Conservation (phyloP, 2,797 vertebrate species). For the Lophius americanus region DNA sequence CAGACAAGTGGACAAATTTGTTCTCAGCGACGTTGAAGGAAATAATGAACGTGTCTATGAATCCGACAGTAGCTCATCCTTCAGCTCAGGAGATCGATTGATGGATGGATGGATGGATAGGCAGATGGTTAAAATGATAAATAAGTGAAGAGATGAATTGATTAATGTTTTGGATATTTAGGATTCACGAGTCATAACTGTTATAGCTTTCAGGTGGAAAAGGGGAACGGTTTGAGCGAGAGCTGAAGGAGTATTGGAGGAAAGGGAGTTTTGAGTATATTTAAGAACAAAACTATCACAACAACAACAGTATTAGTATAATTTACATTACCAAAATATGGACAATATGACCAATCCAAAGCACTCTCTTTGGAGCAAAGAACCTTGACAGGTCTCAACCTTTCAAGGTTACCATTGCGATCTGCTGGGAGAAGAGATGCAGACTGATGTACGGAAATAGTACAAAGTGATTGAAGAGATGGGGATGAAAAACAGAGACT, state of each 20-base stretch:
- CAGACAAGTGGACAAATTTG: constrained; percentile 29
- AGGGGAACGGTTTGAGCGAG: constrained; percentile 23
- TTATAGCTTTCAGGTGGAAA: constrained; percentile 27
- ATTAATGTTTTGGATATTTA: constrained; percentile 54
- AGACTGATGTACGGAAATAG: constrained; percentile 12
- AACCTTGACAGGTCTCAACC: constrained; percentile 20
- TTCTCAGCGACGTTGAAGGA: constrained; percentile 28
- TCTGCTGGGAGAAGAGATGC: constrained; percentile 8
- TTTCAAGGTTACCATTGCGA: constrained; percentile 62
- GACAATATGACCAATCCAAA: constrained; percentile 20
- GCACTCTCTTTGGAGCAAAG: background rate
- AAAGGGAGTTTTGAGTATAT: background rate
- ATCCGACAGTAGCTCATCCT: constrained; percentile 49
- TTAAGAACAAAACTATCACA: constrained; percentile 1
- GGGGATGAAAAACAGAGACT: constrained; percentile 18
- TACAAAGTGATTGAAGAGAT: constrained; percentile 28
- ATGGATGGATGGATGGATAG: constrained; percentile 55
- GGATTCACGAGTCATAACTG: constrained; percentile 46
- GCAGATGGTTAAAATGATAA: constrained; percentile 44
- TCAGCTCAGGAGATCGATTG: constrained; percentile 47
- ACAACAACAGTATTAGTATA: background rate
- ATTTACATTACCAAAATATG: background rate
- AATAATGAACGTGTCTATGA: constrained; percentile 53
- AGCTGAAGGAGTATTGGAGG: constrained; percentile 30
- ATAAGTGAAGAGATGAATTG: constrained; percentile 48